phyloP scores from a whole-genome alignment of 2,797 vertebrate genomes.

The Margarornis squamiger region DNA sequence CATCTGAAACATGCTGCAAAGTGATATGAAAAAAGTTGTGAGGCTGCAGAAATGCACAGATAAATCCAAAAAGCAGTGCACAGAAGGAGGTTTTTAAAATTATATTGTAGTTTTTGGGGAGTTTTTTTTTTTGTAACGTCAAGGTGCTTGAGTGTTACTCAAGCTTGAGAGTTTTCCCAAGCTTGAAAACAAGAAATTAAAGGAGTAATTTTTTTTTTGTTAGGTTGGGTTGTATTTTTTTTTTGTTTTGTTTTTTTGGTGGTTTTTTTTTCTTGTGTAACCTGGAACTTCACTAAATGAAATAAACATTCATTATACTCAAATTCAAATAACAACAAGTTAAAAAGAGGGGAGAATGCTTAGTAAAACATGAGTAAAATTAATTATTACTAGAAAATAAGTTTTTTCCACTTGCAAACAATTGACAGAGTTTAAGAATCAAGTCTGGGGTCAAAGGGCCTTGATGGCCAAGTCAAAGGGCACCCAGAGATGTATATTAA shows the following conservation, averaged over 20 bases:
- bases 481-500: conserved; percentile 67
- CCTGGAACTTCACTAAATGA: not conserved
- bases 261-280: not conserved
- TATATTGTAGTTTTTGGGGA: not conserved
- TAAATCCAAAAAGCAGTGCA: not conserved
- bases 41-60: not conserved
- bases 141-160: not conserved
- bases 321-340: conserved; percentile 6
- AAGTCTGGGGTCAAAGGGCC: conserved; percentile 71
- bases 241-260: not conserved
- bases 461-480: conserved; percentile 66
- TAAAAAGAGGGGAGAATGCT: not conserved
- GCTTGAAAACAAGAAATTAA: conserved; percentile 22
- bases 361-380: conserved; percentile 43
- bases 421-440: conserved; percentile 59
- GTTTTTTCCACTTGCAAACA: conserved; percentile 64
- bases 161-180: not conserved
- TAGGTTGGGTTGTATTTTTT: no score
- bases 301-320: not conserved
- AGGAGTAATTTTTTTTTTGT: not conserved
- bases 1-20: not conserved
- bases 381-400: conserved; percentile 53
- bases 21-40: not conserved
- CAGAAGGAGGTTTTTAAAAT: not conserved
- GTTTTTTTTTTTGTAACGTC: not conserved